Evolutionary conservation across 2,797 vertebrate species (phyloP).

Genomic region (Halcyon chelicuti): DNA sequence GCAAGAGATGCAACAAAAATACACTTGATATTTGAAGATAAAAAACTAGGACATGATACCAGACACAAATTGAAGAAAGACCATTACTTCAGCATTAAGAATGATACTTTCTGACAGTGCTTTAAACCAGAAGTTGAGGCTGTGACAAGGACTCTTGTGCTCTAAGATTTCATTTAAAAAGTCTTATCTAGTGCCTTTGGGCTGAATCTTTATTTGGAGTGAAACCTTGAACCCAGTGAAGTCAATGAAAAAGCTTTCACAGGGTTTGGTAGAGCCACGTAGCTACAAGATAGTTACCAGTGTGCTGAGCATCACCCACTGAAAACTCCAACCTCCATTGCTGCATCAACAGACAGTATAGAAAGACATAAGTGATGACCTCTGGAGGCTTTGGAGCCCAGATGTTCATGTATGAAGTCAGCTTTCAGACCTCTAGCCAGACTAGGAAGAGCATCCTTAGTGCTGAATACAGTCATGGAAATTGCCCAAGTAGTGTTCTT

Average conservation of each 20-base stretch:
- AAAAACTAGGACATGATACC: not conserved
- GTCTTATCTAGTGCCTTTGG: not conserved
- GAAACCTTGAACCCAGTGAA: not conserved
- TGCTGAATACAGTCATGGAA: not conserved
- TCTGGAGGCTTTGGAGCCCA: not conserved
- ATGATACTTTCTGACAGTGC: not conserved
- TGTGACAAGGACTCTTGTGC: not conserved
- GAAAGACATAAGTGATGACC: not conserved
- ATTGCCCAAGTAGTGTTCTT: accelerated
- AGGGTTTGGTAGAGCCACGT: accelerated
- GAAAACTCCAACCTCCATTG: not conserved
- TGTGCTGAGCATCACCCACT: not conserved
- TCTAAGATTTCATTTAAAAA: not conserved
- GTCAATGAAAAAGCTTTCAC: not conserved
- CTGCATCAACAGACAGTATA: not conserved
- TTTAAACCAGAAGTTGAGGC: not conserved
- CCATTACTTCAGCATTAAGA: not conserved
- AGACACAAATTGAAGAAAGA: not conserved
- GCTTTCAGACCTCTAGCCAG: not conserved
- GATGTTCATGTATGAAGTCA: not conserved
- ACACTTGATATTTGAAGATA: conserved; percentile 20
- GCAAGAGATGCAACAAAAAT: not conserved
- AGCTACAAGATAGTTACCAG: not conserved
- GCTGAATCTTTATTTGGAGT: not conserved
- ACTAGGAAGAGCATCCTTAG: not conserved